Evolutionary conservation across 1,140 invertebrate species (phyloP).

Genomic region (Scaptomyza graminum): DNA sequence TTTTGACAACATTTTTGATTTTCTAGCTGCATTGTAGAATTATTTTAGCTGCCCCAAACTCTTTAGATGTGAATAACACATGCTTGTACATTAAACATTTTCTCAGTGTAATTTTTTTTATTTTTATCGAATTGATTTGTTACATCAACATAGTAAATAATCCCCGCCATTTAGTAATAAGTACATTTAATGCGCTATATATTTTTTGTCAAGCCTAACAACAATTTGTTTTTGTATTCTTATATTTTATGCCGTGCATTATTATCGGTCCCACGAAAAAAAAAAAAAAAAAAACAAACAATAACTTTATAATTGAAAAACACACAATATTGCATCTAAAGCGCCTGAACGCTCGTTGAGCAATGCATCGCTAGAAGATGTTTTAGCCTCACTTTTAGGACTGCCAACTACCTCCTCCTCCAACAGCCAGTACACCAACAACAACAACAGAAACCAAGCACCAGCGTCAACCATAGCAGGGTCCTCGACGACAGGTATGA

Average conservation of each 20-base stretch:
- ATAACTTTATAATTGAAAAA: constrained; percentile 24
- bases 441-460: constrained; percentile 54
- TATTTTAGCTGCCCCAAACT: constrained; percentile 5
- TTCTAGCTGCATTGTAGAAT: constrained; percentile 12
- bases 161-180: constrained; percentile 34
- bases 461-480: constrained; percentile 51
- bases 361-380: constrained; percentile 95
- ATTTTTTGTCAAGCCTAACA: constrained; percentile 48
- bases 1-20: constrained; percentile 12
- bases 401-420: constrained; percentile 86
- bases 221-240: constrained; percentile 55
- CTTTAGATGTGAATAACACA: constrained; percentile 15
- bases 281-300: constrained; percentile 19
- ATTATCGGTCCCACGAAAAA: constrained; percentile 6
- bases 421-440: constrained; percentile 62
- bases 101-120: constrained; percentile 65
- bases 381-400: constrained; percentile 94
- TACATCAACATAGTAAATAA: constrained; percentile 8
- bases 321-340: constrained; percentile 43
- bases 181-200: constrained; percentile 46
- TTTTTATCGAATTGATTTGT: constrained; percentile 5
- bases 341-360: constrained; percentile 87
- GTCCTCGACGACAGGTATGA: constrained; percentile 83
- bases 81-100: constrained; percentile 39
- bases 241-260: constrained; percentile 43